Percentiles rank a stretch among this genome's conserved stretches.
Conservation (phyloP, 2,113 vertebrate species). For the Patagioenas fasciata region DNA sequence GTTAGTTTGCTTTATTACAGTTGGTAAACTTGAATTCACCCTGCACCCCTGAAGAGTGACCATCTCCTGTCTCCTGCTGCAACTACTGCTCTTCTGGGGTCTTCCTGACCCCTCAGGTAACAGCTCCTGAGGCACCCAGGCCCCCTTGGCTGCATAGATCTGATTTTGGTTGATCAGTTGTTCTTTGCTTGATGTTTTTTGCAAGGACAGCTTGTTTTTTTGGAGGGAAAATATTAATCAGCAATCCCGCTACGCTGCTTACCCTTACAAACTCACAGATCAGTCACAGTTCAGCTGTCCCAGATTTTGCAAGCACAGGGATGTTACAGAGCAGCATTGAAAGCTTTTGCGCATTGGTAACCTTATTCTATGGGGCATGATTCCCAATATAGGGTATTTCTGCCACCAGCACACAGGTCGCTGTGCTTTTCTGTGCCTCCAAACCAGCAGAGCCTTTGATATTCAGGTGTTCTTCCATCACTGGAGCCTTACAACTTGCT, state of each 20-base stretch:
- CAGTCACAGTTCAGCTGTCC: fast-evolving
- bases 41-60: neutral
- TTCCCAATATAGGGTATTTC: neutral
- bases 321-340: neutral
- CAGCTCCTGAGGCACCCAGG: neutral
- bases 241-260: neutral
- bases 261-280: neutral
- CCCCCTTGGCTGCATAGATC: neutral
- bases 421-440: neutral
- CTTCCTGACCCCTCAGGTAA: neutral
- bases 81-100: neutral
- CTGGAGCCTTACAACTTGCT: neutral
- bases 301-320: neutral
- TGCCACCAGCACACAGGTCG: neutral
- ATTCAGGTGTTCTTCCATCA: neutral
- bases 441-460: neutral
- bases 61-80: neutral
- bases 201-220: neutral
- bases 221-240: neutral
- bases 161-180: neutral
- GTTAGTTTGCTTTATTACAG: neutral
- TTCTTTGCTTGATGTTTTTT: neutral
- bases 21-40: neutral
- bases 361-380: neutral
- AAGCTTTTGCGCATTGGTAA: neutral